A percentile compares a stretch with the other conserved stretches of the same genome.
These are phyloP conservation scores for Eremobia ochroleuca DNA, from an alignment of 2,888 invertebrate genomes.

Conservation along the genomic window DNA sequence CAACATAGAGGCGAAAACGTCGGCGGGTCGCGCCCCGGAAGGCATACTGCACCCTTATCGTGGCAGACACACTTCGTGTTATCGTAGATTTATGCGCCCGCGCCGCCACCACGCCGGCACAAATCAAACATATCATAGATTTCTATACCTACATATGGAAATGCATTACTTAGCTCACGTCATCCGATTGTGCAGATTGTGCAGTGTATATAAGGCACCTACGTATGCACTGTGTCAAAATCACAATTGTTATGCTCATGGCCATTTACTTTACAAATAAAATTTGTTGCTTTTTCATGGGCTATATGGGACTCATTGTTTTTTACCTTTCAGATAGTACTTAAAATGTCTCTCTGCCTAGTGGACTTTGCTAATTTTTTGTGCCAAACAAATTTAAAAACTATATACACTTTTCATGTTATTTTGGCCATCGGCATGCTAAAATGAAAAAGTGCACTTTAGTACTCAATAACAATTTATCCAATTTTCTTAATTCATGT, in stretches of 20 bases:
- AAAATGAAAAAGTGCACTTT: not conserved
- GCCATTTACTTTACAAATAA: not conserved
- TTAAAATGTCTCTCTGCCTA: not conserved
- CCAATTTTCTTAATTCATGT: not conserved
- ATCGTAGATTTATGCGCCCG: conserved; percentile 86
- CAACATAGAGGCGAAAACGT: conserved; percentile 73
- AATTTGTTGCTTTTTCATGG: not conserved
- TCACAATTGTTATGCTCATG: conserved; percentile 16
- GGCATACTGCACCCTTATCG: conserved; percentile 87
- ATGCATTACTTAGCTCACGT: conserved; percentile 54
- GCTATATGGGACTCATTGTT: not conserved
- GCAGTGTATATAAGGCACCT: conserved; percentile 28
- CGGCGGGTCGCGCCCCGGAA: conserved; percentile 87
- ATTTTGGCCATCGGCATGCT: not conserved
- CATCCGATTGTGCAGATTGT: conserved; percentile 59
- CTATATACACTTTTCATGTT: not conserved
- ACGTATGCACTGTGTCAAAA: conserved; percentile 28
- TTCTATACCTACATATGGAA: conserved; percentile 56
- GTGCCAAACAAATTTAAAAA: not conserved
- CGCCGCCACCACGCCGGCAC: conserved; percentile 74
- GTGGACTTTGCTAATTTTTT: not conserved
- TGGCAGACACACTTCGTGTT: conserved; percentile 85
- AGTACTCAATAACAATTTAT: not conserved
- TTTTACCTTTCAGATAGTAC: not conserved
- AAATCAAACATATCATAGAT: conserved; percentile 81